Evolutionary conservation across 2,888 invertebrate species (phyloP).

Genomic region (Drosophila pegasa): DNA sequence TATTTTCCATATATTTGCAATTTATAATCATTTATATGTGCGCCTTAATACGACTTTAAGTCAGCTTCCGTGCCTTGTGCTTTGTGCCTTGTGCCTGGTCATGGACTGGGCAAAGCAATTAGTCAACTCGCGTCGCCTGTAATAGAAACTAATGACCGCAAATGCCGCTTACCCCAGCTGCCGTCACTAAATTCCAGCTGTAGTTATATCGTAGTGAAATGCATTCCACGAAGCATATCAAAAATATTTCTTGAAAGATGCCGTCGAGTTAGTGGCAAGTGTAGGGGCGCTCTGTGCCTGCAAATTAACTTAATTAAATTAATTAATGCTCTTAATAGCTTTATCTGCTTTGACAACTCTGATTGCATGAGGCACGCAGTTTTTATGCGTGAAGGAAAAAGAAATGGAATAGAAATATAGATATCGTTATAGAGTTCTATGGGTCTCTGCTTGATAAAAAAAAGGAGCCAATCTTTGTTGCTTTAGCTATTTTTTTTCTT

Average conservation of each 20-base stretch:
- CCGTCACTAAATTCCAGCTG: not conserved
- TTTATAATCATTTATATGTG: conserved; percentile 53
- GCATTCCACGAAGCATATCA: conserved; percentile 43
- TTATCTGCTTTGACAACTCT: conserved; percentile 57
- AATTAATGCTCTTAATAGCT: conserved; percentile 59
- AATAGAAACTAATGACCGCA: conserved; percentile 63
- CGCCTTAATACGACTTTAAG: conserved; percentile 19
- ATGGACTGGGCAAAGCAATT: conserved; percentile 54
- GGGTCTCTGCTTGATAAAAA: not conserved
- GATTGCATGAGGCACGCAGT: conserved; percentile 46
- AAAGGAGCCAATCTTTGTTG: not conserved
- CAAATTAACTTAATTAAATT: conserved; percentile 66
- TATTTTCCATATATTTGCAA: conserved; percentile 52
- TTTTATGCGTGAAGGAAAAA: not conserved
- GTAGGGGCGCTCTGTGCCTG: conserved; percentile 24
- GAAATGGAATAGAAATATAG: not conserved
- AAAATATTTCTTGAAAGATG: conserved; percentile 36
- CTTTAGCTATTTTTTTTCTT: not conserved
- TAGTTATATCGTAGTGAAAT: conserved; percentile 7
- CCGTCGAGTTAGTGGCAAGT: conserved; percentile 10
- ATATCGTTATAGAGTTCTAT: not conserved
- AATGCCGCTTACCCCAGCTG: no score
- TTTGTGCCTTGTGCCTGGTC: conserved; percentile 43
- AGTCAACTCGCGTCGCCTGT: conserved; percentile 44
- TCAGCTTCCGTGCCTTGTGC: conserved; percentile 45